Percentiles rank a stretch among this genome's conserved stretches.
Evolutionary conservation across 37 sponge, comb jelly and placozoan genomes (phyloP).

Genomic region (Cliona cf. orientalis): DNA sequence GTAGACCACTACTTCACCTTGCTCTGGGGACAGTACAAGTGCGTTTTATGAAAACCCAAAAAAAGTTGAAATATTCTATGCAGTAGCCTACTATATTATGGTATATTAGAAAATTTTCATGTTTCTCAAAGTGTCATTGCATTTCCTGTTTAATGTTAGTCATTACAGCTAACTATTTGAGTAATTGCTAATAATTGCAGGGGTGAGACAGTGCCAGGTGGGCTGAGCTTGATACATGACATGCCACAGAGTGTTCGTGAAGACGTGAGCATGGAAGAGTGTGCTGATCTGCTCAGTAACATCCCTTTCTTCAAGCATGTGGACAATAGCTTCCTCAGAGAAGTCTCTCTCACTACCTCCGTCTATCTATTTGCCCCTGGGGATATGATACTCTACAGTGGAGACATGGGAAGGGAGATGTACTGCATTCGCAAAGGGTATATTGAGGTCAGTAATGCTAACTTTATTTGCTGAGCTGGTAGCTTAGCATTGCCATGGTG

Average conservation of each 20-base stretch:
- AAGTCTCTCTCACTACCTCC: constrained; percentile 48
- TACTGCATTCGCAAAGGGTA: constrained; percentile 73
- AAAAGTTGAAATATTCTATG: not conserved
- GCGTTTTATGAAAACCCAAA: not conserved
- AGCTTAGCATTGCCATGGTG: no score
- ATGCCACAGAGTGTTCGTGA: constrained; percentile 69
- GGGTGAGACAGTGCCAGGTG: constrained; percentile 68
- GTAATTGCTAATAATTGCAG: constrained; percentile 15
- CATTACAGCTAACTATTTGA: not conserved
- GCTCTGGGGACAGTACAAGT: constrained; percentile 74
- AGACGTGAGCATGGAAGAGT: constrained; percentile 64
- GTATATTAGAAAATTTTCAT: no score
- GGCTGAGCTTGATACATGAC: constrained; percentile 52
- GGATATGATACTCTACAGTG: constrained; percentile 69
- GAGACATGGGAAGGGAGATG: constrained; percentile 85
- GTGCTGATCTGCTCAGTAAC: constrained; percentile 23
- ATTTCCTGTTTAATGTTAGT: no score
- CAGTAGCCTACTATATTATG: not conserved
- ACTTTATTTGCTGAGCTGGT: no score
- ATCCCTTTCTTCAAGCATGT: constrained; percentile 45
- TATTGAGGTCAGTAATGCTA: constrained; percentile 60
- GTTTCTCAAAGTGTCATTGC: no score
- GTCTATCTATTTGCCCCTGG: constrained; percentile 72
- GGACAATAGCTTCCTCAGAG: constrained; percentile 46
- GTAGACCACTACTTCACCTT: constrained; percentile 75